Conservation (phyloP, 2,113 vertebrate genomes). For the Boleophthalmus pectinirostris region DNA sequence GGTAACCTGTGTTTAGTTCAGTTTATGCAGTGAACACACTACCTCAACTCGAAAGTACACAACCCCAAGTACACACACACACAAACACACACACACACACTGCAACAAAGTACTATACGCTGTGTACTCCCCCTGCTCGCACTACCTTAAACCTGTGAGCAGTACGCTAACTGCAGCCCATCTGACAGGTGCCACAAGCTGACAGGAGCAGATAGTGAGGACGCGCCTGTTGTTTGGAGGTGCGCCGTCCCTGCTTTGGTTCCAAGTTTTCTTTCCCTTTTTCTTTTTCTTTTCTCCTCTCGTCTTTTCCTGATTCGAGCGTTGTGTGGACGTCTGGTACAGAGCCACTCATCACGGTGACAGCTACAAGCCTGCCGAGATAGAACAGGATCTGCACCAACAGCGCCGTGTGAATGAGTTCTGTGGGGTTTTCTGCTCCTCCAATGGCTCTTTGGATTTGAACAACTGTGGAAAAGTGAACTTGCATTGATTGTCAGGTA, state of each 20-base stretch:
- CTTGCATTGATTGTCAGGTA: too few species aligned
- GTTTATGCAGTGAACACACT: too few species aligned
- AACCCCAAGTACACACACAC: neutral
- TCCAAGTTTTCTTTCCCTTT: conserved; percentile 1
- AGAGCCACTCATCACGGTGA: conserved; percentile 63
- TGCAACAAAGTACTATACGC: conserved; percentile 2
- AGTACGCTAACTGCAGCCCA: conserved; percentile 32
- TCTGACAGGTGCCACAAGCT: conserved; percentile 25
- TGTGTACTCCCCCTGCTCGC: neutral
- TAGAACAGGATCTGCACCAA: conserved; percentile 52
- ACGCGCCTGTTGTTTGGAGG: conserved; percentile 25
- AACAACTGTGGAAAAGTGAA: too few species aligned
- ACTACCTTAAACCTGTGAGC: conserved; percentile 9
- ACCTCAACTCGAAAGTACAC: neutral
- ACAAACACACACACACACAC: neutral
- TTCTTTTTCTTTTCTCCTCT: neutral
- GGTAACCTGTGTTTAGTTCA: too few species aligned
- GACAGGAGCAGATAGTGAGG: conserved; percentile 26
- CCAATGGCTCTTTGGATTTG: too few species aligned
- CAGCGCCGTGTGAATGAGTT: conserved; percentile 57
- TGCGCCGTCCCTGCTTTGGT: conserved; percentile 14
- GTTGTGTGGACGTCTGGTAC: conserved; percentile 39
- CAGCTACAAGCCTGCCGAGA: conserved; percentile 57
- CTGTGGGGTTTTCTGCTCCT: neutral
- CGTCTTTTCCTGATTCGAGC: conserved; percentile 17